phyloP scores from a whole-genome alignment of 2,113 vertebrate genomes.

The Phaethornis superciliosus region DNA sequence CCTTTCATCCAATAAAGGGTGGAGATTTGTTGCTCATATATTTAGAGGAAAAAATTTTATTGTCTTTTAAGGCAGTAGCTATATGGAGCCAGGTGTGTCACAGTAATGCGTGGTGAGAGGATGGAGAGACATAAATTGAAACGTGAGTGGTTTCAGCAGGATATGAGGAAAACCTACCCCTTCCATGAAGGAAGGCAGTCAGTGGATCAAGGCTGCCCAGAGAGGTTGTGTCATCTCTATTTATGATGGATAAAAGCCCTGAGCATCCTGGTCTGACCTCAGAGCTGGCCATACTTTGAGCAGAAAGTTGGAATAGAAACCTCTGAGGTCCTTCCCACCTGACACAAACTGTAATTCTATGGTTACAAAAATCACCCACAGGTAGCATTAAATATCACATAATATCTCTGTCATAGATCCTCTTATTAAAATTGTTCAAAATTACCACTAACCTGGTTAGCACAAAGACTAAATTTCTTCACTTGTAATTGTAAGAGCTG shows the following conservation, averaged over 20 bases:
- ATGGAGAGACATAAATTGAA: neutral
- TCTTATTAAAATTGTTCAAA: neutral
- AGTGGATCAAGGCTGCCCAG: neutral
- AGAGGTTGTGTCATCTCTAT: neutral
- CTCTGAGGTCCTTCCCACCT: neutral
- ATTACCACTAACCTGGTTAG: neutral
- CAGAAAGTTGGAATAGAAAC: neutral
- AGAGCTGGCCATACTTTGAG: neutral
- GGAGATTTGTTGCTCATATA: neutral
- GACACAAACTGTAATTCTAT: neutral
- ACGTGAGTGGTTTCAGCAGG: neutral
- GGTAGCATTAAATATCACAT: neutral
- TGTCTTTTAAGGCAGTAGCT: neutral
- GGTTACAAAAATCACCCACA: neutral
- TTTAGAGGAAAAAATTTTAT: neutral
- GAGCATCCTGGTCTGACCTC: neutral
- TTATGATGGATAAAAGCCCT: neutral
- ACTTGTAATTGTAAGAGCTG: neutral
- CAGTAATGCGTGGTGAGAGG: rapidly evolving
- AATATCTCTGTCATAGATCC: neutral
- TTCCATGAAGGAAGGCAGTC: neutral
- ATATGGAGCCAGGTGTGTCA: neutral
- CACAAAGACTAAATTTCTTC: slow-evolving; percentile 4
- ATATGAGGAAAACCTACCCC: neutral
- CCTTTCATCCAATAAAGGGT: no score